phyloP scores from a whole-genome alignment of 1,140 invertebrate species.

The Dryas iulia region DNA sequence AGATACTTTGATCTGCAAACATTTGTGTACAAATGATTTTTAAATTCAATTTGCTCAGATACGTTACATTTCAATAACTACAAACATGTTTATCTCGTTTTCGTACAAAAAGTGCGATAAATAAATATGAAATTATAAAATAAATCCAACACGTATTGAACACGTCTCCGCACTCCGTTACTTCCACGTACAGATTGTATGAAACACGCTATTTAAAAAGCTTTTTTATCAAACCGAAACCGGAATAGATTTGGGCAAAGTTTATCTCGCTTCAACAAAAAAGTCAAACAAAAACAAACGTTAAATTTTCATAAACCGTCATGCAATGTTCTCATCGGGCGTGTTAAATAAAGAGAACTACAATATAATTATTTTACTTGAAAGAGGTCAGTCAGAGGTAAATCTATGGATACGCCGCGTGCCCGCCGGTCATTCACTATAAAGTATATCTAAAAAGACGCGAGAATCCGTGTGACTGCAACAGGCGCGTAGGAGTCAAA shows the following conservation, averaged over 20 bases:
- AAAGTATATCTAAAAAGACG: too few species aligned
- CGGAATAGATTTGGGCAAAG: neutral
- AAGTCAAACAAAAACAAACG: neutral
- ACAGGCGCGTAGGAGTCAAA: too few species aligned
- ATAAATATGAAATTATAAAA: too few species aligned
- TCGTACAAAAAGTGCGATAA: too few species aligned
- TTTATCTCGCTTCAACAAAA: neutral
- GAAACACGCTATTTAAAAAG: neutral
- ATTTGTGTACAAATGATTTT: too few species aligned
- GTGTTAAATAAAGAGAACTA: slow-evolving; percentile 18
- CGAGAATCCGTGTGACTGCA: too few species aligned
- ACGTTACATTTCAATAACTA: too few species aligned
- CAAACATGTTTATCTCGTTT: too few species aligned
- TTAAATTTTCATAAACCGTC: slow-evolving; percentile 11
- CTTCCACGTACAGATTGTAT: neutral
- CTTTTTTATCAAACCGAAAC: neutral
- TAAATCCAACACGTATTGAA: neutral
- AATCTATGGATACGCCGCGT: slow-evolving; percentile 35
- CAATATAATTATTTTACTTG: slow-evolving; percentile 38
- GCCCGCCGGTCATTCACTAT: too few species aligned
- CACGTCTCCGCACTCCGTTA: neutral
- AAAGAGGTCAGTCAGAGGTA: slow-evolving; percentile 44
- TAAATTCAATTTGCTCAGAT: too few species aligned
- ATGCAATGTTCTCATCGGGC: slow-evolving; percentile 37
- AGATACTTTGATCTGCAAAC: too few species aligned